A percentile compares a stretch with the other conserved stretches of the same genome.
These are phyloP conservation scores for Formica exsecta DNA, from an alignment of 1,140 invertebrate species.

Conservation along the genomic window DNA sequence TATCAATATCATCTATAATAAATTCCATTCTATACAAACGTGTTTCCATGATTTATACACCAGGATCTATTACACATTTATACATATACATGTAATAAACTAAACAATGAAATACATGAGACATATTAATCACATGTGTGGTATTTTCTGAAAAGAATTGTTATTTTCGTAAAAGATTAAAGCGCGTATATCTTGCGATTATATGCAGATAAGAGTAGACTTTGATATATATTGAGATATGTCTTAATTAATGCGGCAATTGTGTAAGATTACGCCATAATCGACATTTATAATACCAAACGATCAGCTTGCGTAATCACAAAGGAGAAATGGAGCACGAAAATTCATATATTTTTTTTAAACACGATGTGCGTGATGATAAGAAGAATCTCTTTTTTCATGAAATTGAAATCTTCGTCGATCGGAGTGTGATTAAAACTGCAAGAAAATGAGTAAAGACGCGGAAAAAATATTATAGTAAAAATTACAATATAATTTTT, in stretches of 20 bases:
- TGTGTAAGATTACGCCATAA: neutral
- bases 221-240: neutral
- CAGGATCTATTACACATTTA: neutral
- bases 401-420: neutral
- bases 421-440: neutral
- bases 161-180: neutral
- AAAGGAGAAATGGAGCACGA: neutral
- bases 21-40: neutral
- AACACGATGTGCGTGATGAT: neutral
- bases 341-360: conserved; percentile 16
- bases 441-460: neutral
- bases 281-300: conserved; percentile 1
- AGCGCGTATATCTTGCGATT: neutral
- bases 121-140: neutral
- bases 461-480: too few species aligned
- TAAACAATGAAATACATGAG: neutral
- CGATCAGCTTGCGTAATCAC: neutral
- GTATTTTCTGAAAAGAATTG: neutral
- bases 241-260: neutral
- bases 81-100: neutral
- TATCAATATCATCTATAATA: conserved; percentile 6
- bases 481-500: too few species aligned
- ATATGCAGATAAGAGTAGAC: neutral
- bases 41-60: neutral
- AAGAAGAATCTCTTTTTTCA: neutral